Percentiles rank a stretch among this genome's conserved stretches.
Conservation (phyloP, 2,797 vertebrate genomes). For the Cryptoblepharus egeriae region DNA sequence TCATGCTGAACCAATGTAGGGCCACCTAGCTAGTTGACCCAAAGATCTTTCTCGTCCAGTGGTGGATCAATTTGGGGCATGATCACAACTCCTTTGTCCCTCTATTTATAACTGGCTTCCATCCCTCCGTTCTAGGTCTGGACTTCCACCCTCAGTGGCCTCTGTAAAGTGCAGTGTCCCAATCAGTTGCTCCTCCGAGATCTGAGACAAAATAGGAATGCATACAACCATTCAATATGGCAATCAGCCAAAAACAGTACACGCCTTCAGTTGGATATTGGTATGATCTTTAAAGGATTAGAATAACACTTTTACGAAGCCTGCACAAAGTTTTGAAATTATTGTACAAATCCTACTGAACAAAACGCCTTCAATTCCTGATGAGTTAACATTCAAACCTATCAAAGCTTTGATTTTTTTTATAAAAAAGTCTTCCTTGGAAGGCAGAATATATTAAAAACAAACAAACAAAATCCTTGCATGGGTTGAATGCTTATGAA, state of each 20-base stretch:
- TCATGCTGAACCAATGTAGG: too few relatives aligned
- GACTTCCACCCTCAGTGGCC: too few relatives aligned
- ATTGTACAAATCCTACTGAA: slow-evolving; percentile 32
- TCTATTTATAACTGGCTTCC: too few relatives aligned
- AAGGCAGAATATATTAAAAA: slow-evolving; percentile 63
- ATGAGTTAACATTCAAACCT: slow-evolving; percentile 50
- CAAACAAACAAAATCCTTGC: slow-evolving; percentile 52
- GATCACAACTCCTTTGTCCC: too few relatives aligned
- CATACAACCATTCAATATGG: slow-evolving; percentile 24
- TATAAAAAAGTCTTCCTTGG: slow-evolving; percentile 43
- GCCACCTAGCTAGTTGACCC: too few relatives aligned
- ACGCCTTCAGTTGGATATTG: neutral
- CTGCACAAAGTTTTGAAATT: slow-evolving; percentile 40
- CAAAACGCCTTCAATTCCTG: slow-evolving; percentile 44
- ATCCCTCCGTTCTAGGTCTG: too few relatives aligned
- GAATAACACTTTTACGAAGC: slow-evolving; percentile 20
- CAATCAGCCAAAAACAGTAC: slow-evolving; percentile 15
- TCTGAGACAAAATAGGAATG: slow-evolving; percentile 8
- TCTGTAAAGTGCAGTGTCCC: too few relatives aligned
- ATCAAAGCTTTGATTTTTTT: slow-evolving; percentile 56
- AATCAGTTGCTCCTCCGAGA: neutral
- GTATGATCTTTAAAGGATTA: slow-evolving; percentile 34
- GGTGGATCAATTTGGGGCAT: too few relatives aligned
- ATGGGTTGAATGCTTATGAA: slow-evolving; percentile 51
- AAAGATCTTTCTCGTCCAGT: too few relatives aligned